Conservation (phyloP, 2,113 vertebrate species). For the Rhipidura dahli region DNA sequence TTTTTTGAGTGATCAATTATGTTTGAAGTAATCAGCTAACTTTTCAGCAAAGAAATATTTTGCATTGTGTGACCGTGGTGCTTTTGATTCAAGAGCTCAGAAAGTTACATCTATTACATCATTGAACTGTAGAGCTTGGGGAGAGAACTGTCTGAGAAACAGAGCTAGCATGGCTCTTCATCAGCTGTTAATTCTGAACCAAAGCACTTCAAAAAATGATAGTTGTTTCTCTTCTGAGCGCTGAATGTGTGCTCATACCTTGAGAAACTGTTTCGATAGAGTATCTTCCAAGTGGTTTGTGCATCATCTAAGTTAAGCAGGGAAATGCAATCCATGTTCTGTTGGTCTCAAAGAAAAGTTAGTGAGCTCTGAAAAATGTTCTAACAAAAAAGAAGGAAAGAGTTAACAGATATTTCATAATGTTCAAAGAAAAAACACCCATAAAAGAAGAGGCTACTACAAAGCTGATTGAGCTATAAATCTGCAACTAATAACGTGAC, state of each 20-base stretch:
- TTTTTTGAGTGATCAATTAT: not conserved
- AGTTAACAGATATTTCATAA: not conserved
- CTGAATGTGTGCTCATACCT: not conserved
- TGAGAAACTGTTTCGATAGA: not conserved
- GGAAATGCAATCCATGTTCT: not conserved
- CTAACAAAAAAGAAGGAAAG: not conserved
- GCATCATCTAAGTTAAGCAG: not conserved
- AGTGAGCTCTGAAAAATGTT: not conserved
- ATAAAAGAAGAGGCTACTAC: not conserved
- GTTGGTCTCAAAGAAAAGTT: not conserved
- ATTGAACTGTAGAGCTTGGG: not conserved
- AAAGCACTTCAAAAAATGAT: not conserved
- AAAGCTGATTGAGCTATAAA: constrained; percentile 1
- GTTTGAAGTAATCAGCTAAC: not conserved
- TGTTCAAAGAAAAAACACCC: not conserved
- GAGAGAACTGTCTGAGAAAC: not conserved
- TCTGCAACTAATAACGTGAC: not conserved
- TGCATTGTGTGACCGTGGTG: not conserved
- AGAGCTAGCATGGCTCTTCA: not conserved
- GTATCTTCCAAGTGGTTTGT: not conserved
- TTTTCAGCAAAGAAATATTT: not conserved
- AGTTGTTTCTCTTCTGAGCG: not conserved
- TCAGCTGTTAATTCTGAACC: not conserved
- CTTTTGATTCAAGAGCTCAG: not conserved
- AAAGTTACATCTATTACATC: not conserved